A percentile compares a stretch with the other conserved stretches of the same genome.
phyloP scores from a whole-genome alignment of 2,113 vertebrate species.

The Dolichallabes microphthalmus region DNA sequence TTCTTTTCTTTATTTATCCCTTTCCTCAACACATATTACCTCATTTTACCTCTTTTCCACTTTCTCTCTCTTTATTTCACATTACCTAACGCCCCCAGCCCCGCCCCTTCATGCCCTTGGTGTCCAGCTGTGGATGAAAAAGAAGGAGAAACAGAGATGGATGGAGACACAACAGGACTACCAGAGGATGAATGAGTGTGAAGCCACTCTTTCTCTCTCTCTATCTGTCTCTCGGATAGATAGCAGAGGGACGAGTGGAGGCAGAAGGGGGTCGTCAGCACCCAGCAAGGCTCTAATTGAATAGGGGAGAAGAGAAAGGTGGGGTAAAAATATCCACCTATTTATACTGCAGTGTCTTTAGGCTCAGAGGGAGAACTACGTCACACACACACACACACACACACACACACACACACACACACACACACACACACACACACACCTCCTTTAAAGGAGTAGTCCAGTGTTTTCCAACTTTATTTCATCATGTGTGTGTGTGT shows the following conservation, averaged over 20 bases:
- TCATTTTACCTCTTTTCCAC: neutral
- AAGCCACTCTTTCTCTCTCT: neutral
- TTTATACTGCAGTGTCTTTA: constrained; percentile 47
- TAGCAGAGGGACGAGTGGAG: constrained; percentile 34
- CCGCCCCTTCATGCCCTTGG: neutral
- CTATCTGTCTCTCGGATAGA: neutral
- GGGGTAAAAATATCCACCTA: constrained; percentile 60
- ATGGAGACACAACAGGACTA: constrained; percentile 35
- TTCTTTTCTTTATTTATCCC: neutral
- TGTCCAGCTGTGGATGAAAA: constrained; percentile 10
- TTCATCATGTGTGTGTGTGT: neutral
- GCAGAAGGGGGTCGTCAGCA: constrained; percentile 49
- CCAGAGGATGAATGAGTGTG: neutral
- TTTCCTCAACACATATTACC: neutral
- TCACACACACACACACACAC: constrained; percentile 7
- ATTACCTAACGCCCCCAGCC: neutral
- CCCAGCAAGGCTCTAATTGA: constrained; percentile 53
- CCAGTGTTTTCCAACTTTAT: neutral
- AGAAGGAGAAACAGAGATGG: constrained; percentile 48
- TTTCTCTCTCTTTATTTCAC: neutral
- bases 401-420: neutral
- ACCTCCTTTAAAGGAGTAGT: constrained; percentile 11
- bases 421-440: constrained; percentile 2
- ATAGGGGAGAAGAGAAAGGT: constrained; percentile 49
- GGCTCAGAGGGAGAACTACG: constrained; percentile 23